Conservation (phyloP, 1,140 invertebrate genomes). For the Drosophila setifemur region DNA sequence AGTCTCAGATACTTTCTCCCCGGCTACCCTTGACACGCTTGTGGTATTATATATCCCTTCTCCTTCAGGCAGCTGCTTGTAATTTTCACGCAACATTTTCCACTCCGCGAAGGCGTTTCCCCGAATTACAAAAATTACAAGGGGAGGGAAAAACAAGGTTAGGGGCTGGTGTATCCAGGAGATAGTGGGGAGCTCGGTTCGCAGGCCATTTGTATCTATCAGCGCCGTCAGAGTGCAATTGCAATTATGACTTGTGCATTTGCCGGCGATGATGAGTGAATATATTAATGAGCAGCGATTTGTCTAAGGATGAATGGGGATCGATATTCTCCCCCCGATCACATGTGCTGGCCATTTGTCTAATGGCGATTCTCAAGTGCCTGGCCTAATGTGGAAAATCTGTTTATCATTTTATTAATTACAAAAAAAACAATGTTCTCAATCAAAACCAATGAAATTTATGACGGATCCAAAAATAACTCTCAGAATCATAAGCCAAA, state of each 20-base stretch:
- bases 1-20: slow-evolving; percentile 4
- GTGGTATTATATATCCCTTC: background rate
- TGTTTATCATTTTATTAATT: slow-evolving; percentile 72
- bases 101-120: slow-evolving; percentile 59
- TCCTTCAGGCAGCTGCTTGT: slow-evolving; percentile 59
- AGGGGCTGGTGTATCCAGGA: background rate
- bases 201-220: slow-evolving; percentile 67
- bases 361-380: slow-evolving; percentile 58
- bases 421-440: slow-evolving; percentile 35
- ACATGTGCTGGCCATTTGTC: slow-evolving; percentile 54
- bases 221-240: slow-evolving; percentile 69
- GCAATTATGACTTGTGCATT: slow-evolving; percentile 72
- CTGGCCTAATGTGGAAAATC: slow-evolving; percentile 58
- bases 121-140: background rate
- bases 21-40: slow-evolving; percentile 18
- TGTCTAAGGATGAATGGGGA: slow-evolving; percentile 42
- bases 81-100: slow-evolving; percentile 78
- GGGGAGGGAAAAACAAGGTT: background rate
- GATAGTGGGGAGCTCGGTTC: slow-evolving; percentile 4
- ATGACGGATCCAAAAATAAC: slow-evolving; percentile 13
- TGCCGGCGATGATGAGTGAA: slow-evolving; percentile 71
- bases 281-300: slow-evolving; percentile 80
- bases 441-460: slow-evolving; percentile 30
- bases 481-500: background rate
- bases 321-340: background rate